Evolutionary conservation across 2,113 vertebrate genomes (phyloP).

Genomic region (Pterophyllum scalare): DNA sequence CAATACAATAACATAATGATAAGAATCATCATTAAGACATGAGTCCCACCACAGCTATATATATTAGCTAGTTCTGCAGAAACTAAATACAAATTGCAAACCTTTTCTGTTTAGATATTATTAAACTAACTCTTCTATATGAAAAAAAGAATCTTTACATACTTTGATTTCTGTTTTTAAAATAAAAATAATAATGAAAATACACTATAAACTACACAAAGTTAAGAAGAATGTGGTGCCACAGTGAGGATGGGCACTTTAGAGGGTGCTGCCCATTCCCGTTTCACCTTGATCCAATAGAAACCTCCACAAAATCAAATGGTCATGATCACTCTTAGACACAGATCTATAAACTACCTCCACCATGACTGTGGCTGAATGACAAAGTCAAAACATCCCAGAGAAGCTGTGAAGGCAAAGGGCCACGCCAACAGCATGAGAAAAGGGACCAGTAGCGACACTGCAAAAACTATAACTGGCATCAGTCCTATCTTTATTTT

Average conservation of each 20-base stretch:
- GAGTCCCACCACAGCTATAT: neutral
- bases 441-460: slow-evolving; percentile 88
- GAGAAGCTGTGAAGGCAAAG: slow-evolving; percentile 86
- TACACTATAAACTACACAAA: no score
- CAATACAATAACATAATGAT: neutral
- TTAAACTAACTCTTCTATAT: neutral
- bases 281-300: slow-evolving; percentile 92
- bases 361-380: slow-evolving; percentile 87
- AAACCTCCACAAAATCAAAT: slow-evolving; percentile 98
- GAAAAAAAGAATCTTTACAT: neutral
- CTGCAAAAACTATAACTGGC: slow-evolving; percentile 92
- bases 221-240: slow-evolving; percentile 93
- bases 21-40: neutral
- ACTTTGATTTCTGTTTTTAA: no score
- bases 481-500: slow-evolving; percentile 86
- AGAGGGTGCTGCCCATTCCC: slow-evolving; percentile 80
- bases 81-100: neutral
- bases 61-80: neutral
- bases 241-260: slow-evolving; percentile 91
- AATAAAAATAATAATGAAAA: no score
- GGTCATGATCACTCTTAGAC: slow-evolving; percentile 89
- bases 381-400: slow-evolving; percentile 84
- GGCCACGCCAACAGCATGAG: slow-evolving; percentile 97
- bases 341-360: slow-evolving; percentile 86
- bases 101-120: neutral